Conservation (phyloP, 2,113 vertebrate species). For the Poeciliopsis turrubarensis region DNA sequence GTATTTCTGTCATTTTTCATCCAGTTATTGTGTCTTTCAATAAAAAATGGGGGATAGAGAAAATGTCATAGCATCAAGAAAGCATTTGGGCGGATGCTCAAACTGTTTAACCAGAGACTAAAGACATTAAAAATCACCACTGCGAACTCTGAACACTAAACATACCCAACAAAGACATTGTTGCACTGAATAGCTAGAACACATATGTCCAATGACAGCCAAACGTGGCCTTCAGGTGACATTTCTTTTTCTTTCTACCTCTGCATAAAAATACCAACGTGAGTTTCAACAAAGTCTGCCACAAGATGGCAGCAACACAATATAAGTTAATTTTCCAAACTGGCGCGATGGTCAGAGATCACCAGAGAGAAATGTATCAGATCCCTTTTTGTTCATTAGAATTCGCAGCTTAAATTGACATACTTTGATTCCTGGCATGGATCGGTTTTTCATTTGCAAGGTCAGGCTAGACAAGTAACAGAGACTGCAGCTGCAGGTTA, state of each 20-base stretch:
- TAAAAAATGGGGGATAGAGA: not conserved
- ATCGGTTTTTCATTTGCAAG: not conserved
- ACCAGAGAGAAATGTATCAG: not conserved
- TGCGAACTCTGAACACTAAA: not conserved
- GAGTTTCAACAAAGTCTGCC: not conserved
- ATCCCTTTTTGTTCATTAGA: not conserved
- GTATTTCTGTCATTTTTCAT: not conserved
- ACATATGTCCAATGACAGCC: no score
- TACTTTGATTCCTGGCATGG: not conserved
- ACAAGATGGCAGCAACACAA: constrained; percentile 50
- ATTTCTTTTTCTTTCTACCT: not conserved
- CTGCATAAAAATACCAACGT: not conserved
- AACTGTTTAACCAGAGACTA: not conserved
- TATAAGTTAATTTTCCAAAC: not conserved
- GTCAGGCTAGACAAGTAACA: not conserved
- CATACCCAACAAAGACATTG: no score
- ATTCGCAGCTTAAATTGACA: not conserved
- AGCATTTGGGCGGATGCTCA: not conserved
- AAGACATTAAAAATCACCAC: not conserved
- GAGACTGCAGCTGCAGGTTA: constrained; percentile 1
- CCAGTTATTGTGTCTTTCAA: not conserved
- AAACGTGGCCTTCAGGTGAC: no score
- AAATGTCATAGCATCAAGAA: not conserved
- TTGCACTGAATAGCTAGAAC: no score
- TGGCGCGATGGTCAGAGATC: not conserved